These are phyloP conservation scores for Zaprionus gabonicus DNA, from an alignment of 1,140 invertebrate species.

Conservation along the genomic window DNA sequence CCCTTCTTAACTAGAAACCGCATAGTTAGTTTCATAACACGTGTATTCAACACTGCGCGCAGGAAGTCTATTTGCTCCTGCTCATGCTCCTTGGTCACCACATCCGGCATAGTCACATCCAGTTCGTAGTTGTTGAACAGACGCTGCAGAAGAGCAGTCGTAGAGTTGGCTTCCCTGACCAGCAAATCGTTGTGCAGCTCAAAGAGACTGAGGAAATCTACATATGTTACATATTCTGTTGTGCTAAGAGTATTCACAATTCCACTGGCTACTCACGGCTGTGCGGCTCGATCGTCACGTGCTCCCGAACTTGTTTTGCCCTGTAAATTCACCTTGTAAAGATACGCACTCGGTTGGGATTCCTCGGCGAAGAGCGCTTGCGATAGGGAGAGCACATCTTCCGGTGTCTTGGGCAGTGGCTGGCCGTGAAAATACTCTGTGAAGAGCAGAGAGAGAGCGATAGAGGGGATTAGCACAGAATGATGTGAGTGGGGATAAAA, in stretches of 20 bases:
- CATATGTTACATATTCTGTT: background rate
- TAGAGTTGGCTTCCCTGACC: conserved; percentile 85
- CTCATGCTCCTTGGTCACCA: conserved; percentile 90
- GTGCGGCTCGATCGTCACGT: conserved; percentile 88
- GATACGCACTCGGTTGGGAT: conserved; percentile 56
- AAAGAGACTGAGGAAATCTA: conserved; percentile 54
- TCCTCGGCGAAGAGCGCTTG: conserved; percentile 69
- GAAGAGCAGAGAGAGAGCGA: background rate
- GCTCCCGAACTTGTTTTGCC: conserved; percentile 88
- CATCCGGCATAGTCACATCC: conserved; percentile 89
- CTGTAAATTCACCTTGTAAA: conserved; percentile 85
- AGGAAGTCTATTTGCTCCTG: conserved; percentile 91
- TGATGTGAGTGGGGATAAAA: background rate
- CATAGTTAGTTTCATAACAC: conserved; percentile 90
- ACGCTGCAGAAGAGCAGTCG: conserved; percentile 87
- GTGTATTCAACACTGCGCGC: conserved; percentile 89
- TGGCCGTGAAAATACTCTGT: conserved; percentile 71
- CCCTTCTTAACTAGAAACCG: conserved; percentile 49
- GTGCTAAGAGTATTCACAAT: background rate
- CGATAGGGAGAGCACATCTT: conserved; percentile 63
- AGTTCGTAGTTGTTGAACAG: conserved; percentile 92
- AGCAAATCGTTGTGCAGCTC: conserved; percentile 71
- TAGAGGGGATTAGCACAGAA: background rate
- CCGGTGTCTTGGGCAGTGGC: conserved; percentile 55
- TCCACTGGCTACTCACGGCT: conserved; percentile 86